Base-by-base conservation (phyloP, 2,113 vertebrate species). In the Pangasianodon gigas region DNA sequence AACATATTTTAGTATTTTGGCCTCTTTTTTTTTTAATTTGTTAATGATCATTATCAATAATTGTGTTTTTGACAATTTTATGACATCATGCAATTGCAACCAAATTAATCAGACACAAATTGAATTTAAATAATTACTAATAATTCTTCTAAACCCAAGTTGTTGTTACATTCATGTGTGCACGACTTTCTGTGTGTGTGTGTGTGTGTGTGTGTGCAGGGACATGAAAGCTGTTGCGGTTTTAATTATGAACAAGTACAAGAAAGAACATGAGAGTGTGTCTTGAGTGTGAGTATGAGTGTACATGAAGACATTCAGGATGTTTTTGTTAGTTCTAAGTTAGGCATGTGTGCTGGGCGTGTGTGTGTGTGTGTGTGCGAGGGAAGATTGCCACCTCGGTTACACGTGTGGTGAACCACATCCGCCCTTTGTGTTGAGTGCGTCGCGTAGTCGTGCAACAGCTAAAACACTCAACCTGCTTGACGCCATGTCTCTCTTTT, bases 371-470 rank as follows among this genome's bases (percentile, higher is more conserved):
- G 54, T 85, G 52, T 86, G 74, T 89, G 19, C 56, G 58, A 58
- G 81, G 48, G 52, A 29, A 62, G 65, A 56, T 54, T 84, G 86
- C 87, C 91, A 85, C 88, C 84, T 90, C 54, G 52, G 74, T 79
- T 91, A 87, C 52, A 84, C 86, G 46, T 93, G 92, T 80, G 91
- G 92, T 88, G 54, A 90, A 79, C 91, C 88, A 88, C 86, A 90
- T 89, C 86, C 86, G 51, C 83, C 69, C 13, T 86, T 67, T 67
- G 89, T 89, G 41, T 56, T 51, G 85, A 79, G n/a, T 56, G 48
- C 46, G 74, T 58, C 5, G 51, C 58, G 48, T 88, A 32, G 87
- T 84, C 46, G 67, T 89, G 80, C 71, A 88, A 80, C 54, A 67
- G 84, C 69, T 60, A 84, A 87, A 74, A 88, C 65, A 79, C 85